Percentiles rank a stretch among this genome's conserved stretches.
These are phyloP conservation scores for Pogonognathellus flavescens DNA, from an alignment of 1,140 invertebrate genomes.

Conservation along the genomic window DNA sequence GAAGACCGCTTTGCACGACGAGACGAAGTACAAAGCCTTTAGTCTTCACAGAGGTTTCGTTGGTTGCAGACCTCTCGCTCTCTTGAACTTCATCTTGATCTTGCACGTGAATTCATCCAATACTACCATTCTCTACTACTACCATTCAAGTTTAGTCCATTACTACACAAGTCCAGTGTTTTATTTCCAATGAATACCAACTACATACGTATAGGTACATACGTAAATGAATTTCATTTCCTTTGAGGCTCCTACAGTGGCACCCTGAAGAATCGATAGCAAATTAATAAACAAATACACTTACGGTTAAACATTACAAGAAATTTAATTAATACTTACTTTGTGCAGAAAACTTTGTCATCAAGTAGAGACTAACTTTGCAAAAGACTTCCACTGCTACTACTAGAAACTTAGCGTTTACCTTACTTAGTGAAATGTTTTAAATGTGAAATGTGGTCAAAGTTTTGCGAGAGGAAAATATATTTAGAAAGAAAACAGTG, in stretches of 20 bases:
- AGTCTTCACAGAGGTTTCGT: slow-evolving; percentile 43
- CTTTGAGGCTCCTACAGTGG: too few relatives aligned
- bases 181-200: not conserved
- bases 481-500: slow-evolving; percentile 8
- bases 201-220: not conserved
- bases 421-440: slow-evolving; percentile 41
- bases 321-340: slow-evolving; percentile 44
- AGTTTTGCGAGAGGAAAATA: not conserved
- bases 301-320: slow-evolving; percentile 2
- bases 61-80: slow-evolving; percentile 51
- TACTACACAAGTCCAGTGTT: not conserved
- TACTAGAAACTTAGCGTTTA: not conserved
- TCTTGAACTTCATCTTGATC: slow-evolving; percentile 35
- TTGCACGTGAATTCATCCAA: slow-evolving; percentile 35
- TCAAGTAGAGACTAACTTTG: slow-evolving; percentile 10
- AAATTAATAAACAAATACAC: too few relatives aligned
- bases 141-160: not conserved
- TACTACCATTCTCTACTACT: not conserved
- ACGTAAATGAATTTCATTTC: too few relatives aligned
- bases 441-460: slow-evolving; percentile 29
- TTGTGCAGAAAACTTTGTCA: slow-evolving; percentile 39
- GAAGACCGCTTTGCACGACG: slow-evolving; percentile 15
- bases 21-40: slow-evolving; percentile 13
- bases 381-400: not conserved
- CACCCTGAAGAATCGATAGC: too few relatives aligned